Conservation (phyloP, 2,797 vertebrate species). For the Coregonus ussuriensis region DNA sequence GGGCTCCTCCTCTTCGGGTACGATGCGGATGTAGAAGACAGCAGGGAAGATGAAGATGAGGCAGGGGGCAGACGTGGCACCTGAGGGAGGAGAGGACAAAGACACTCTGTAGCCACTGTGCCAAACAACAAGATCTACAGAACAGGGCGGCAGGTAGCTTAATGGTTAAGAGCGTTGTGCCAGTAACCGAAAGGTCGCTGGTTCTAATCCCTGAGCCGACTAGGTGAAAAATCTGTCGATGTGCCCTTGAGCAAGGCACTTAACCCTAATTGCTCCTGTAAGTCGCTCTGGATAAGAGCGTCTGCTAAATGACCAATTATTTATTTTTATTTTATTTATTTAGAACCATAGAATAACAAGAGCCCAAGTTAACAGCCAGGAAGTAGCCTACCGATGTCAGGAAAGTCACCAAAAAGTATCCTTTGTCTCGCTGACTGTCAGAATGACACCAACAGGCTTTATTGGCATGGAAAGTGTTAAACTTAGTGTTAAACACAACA, state of each 20-base stretch:
- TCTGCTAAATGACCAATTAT: too few relatives aligned
- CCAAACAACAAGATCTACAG: not conserved
- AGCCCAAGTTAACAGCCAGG: not conserved
- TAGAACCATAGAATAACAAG: not conserved
- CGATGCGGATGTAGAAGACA: conserved; percentile 95
- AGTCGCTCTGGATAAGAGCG: too few relatives aligned
- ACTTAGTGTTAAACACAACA: not conserved
- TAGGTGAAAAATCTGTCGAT: too few relatives aligned
- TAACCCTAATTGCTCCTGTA: too few relatives aligned
- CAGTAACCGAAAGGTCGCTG: too few relatives aligned
- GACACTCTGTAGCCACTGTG: not conserved
- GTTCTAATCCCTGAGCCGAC: too few relatives aligned
- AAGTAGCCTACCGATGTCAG: not conserved
- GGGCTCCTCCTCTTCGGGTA: conserved; percentile 92
- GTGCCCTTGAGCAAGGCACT: too few relatives aligned
- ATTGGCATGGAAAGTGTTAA: too few relatives aligned
- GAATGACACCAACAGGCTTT: not conserved
- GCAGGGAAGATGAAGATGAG: conserved; percentile 99
- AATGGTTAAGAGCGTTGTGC: too few relatives aligned
- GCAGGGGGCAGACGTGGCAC: conserved; percentile 95
- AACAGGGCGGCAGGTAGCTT: too few relatives aligned
- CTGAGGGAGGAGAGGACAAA: conserved; percentile 63
- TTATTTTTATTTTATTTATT: too few relatives aligned
- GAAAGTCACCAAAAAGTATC: not conserved
- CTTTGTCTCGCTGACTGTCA: not conserved